Evolutionary conservation across 2,888 invertebrate species (phyloP).

Genomic region (Tinea pellionella): DNA sequence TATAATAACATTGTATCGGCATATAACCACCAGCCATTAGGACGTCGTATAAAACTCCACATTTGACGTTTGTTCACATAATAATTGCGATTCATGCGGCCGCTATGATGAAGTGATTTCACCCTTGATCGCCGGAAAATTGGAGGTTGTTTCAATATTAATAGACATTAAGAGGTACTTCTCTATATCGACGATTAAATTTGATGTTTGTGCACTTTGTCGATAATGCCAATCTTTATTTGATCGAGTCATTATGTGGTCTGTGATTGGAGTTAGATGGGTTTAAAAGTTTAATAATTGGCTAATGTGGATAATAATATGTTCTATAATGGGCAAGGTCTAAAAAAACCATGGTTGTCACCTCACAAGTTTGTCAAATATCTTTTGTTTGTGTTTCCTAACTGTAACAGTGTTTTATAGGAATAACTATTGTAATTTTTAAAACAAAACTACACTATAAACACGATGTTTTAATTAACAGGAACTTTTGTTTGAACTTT

Average conservation of each 20-base stretch:
- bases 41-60: slow-evolving; percentile 24
- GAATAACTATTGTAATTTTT: no score
- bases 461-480: no score
- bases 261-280: no score
- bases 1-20: neutral
- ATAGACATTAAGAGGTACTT: slow-evolving; percentile 27
- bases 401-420: no score
- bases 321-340: no score
- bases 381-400: no score
- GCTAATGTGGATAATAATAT: neutral
- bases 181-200: slow-evolving; percentile 24
- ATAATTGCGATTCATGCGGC: slow-evolving; percentile 28
- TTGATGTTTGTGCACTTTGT: slow-evolving; percentile 26
- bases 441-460: no score
- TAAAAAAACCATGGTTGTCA: no score
- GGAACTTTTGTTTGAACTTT: no score
- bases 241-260: neutral
- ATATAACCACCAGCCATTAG: slow-evolving; percentile 18
- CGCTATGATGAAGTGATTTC: slow-evolving; percentile 41
- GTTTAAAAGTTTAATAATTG: neutral
- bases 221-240: neutral
- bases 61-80: slow-evolving; percentile 26
- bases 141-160: slow-evolving; percentile 34
- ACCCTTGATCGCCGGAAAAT: slow-evolving; percentile 30
- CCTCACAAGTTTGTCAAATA: no score